Base-by-base conservation (phyloP, 2,797 vertebrate genomes). In the Rhynchonycteris naso region DNA sequence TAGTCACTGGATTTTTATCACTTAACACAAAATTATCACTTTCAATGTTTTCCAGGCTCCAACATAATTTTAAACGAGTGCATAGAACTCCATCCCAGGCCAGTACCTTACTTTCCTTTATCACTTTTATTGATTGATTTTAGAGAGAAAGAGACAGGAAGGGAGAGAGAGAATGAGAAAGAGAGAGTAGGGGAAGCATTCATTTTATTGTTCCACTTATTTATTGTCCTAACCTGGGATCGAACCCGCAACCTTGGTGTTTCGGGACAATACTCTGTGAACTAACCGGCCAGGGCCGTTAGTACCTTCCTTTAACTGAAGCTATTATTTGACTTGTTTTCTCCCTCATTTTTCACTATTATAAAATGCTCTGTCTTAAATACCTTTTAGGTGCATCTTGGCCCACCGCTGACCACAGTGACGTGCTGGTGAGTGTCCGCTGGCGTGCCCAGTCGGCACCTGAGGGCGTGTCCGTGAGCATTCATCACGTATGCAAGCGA, bases 381-480 rank as follows among this genome's bases (percentile, higher is more conserved):
- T 10, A 21, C 43, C 33, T n/a, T 66, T 33, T 5, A 43, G 85
- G 14, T 35, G 0, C 15, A 5, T 38, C 24, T 56, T 18, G 38
- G 28, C 30, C 56, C 30, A 2, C 28, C 19, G 58, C 8, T 75
- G 52, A 30, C 56, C 7, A 4, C 11, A 4, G 43, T 6, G 30
- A 50, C 19, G 1, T 7, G 7, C n/a, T 43, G 63, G 47, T 65
- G 43, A 43, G 43, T 43, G 43, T 43, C 43, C 8, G 63, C 28
- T 14, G 16, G 7, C 4, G 0, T 19, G 19, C 24, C 50, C 6
- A 30, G 50, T 30, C 19, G 30, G 50, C 50, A 3, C 43, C 28
- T 0, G 11, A 11, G 33, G 1, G 7, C 2, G 21, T 11, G 13
- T 6, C 33, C 7, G 7, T 1, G 11, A 18, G 13, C 15, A 12